phyloP scores from a whole-genome alignment of 1,140 invertebrate species.

The Leptinotarsa texana region DNA sequence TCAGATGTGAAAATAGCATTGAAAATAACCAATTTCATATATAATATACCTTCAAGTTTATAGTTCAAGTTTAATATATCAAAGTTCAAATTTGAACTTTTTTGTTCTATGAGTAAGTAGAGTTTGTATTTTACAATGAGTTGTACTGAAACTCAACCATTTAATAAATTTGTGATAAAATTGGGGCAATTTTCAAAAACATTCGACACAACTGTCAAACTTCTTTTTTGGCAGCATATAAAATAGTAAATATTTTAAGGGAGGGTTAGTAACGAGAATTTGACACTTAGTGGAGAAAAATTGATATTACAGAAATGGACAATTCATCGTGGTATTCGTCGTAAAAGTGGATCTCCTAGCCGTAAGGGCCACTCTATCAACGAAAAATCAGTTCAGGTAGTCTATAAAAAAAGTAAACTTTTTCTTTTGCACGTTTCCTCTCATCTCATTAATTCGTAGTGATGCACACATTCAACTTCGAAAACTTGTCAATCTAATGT shows the following conservation, averaged over 20 bases:
- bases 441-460: neutral
- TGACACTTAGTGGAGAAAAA: conserved; percentile 19
- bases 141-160: no score
- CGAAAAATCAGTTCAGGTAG: conserved; percentile 47
- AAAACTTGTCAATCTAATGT: neutral
- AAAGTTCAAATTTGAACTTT: no score
- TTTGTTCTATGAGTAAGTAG: no score
- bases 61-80: no score
- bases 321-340: conserved; percentile 74
- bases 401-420: neutral
- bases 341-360: conserved; percentile 67
- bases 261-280: neutral
- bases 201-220: no score
- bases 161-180: no score
- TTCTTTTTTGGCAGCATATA: neutral
- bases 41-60: no score
- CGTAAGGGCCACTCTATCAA: neutral
- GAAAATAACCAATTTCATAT: no score
- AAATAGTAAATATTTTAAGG: neutral
- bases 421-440: conserved; percentile 2
- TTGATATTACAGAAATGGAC: conserved; percentile 73
- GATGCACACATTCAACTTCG: neutral
- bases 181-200: no score
- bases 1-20: no score
- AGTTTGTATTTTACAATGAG: no score